phyloP scores from a whole-genome alignment of 2,113 vertebrate genomes.

The Orientallactaga bullata region DNA sequence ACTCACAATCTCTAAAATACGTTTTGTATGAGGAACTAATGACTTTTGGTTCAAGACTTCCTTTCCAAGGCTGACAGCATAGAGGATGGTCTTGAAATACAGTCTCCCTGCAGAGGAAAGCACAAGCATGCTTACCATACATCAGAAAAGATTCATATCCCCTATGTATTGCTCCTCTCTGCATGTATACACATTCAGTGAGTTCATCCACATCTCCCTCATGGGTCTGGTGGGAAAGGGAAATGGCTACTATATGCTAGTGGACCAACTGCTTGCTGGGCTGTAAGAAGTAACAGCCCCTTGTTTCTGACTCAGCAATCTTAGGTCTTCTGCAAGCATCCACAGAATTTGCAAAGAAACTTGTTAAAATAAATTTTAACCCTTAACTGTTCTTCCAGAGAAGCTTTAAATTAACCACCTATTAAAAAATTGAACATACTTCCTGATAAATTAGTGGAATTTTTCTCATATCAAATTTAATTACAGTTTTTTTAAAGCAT shows the following conservation, averaged over 20 bases:
- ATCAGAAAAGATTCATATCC: background rate
- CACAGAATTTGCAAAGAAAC: background rate
- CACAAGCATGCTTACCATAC: background rate
- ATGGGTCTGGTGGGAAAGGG: background rate
- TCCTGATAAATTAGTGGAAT: background rate
- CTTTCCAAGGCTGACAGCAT: background rate
- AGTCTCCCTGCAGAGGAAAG: background rate
- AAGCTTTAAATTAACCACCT: background rate
- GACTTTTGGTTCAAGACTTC: background rate
- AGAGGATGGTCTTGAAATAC: background rate
- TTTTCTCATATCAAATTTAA: constrained; percentile 14
- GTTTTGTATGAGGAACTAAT: background rate
- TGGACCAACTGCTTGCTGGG: background rate
- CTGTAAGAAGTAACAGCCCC: background rate
- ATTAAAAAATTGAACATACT: background rate
- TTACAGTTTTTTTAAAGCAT: background rate
- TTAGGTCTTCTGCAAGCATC: background rate
- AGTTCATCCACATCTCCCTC: background rate
- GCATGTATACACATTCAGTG: background rate
- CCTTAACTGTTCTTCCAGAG: background rate
- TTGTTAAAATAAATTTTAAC: background rate
- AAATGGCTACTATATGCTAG: background rate
- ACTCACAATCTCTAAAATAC: background rate
- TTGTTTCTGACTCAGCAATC: background rate
- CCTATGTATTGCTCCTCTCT: background rate